Base-by-base conservation (phyloP, 1,140 invertebrate genomes). In the Magallana angulata region DNA sequence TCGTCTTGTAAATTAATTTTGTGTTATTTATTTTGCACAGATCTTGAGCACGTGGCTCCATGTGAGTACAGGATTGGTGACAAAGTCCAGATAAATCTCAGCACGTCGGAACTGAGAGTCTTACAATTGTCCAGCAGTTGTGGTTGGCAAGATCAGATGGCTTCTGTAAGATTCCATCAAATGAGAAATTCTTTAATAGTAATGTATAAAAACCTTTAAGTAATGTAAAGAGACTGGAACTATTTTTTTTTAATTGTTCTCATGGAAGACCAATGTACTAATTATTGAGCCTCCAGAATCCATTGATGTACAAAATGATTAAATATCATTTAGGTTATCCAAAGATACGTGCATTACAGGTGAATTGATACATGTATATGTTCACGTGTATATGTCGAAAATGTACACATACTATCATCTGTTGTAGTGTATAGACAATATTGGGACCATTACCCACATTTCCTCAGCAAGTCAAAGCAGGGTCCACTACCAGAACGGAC, bases 81-180 rank as follows among this genome's bases (percentile, higher is more conserved):
- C 93, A 97, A 97, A 91, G 97, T 98, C 7, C 96, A 97, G 94
- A 97, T 98, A 1, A 94, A 96, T 59, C 95, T 97, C 18, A 96
- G 97, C 88, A 95, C 97, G 2, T 97, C 97, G 24, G 86, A 90
- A 14, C 94, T 98, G 16, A 97, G 97, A 93, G 95, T 96, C 83
- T 95, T 98, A 94, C 97, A 98, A 94, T 96, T 97, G 91, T 97
- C 97, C 0, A 97, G 98, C 93, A 56, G 57, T 16, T 97, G 97
- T 64, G 97, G 97, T 9, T 98, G 97, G 97, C 98, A 98, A 95
- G 97, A 97, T 60, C 95, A 97, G 58, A 98, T 98, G 97, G 96
- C 96, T 18, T 97, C 97, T 87, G 95, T 96, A 91, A 89, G 64
- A 62, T 62, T 6, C 60, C 14, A 11, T 62, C 1, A 62, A 5